phyloP scores from a whole-genome alignment of 2,797 vertebrate species.

The Dallia pectoralis region DNA sequence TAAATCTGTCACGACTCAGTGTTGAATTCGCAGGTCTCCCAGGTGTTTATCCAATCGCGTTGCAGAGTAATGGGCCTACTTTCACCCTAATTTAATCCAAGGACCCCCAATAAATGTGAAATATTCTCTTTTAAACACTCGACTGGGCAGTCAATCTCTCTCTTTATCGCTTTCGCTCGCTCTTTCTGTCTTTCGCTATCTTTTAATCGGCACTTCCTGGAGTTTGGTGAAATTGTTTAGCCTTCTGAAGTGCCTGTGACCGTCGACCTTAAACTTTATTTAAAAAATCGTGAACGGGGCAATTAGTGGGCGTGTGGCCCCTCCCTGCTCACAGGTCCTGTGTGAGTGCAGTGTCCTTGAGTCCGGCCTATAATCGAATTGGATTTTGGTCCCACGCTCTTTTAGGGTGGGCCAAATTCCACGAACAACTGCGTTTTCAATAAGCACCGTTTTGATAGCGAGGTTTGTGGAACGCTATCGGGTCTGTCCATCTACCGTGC shows the following conservation, averaged over 20 bases:
- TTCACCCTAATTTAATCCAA: conserved; percentile 38
- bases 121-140: conserved; percentile 37
- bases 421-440: conserved; percentile 30
- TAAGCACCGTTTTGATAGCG: conserved; percentile 2
- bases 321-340: conserved; percentile 15
- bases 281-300: conserved; percentile 23
- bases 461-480: neutral
- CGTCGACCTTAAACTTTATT: conserved; percentile 36
- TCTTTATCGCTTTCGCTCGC: neutral
- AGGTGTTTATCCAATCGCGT: conserved; percentile 34
- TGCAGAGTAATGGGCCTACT: conserved; percentile 30
- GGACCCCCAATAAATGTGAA: conserved; percentile 34
- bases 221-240: conserved; percentile 10
- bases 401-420: conserved; percentile 5
- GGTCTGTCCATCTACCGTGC: too few species aligned
- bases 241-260: conserved; percentile 37
- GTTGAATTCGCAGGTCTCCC: neutral
- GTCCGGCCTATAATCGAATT: conserved; percentile 28
- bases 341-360: conserved; percentile 23
- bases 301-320: conserved; percentile 24
- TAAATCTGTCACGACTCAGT: conserved; percentile 1
- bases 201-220: neutral
- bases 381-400: conserved; percentile 14
- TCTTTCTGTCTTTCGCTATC: neutral
- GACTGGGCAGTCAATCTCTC: conserved; percentile 14